Percentiles rank a stretch among this genome's conserved stretches.
Evolutionary conservation across 2,113 vertebrate genomes (phyloP).

Genomic region (Pogona vitticeps): DNA sequence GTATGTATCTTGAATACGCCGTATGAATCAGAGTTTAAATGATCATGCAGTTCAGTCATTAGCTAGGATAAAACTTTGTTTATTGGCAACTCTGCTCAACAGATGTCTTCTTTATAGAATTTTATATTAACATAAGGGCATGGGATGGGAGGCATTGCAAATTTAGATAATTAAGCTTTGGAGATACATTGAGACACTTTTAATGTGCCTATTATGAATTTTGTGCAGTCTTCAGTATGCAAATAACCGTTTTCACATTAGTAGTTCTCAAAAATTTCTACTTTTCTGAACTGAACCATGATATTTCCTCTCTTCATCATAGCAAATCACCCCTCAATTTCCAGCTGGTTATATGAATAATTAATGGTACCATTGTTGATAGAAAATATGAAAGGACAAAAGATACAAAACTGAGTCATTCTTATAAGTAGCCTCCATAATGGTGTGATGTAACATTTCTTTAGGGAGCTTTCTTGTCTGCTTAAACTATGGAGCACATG

Average conservation of each 20-base stretch:
- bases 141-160: conserved; percentile 1
- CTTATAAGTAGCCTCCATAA: conserved; percentile 12
- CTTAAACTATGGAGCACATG: conserved; percentile 57
- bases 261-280: conserved; percentile 7
- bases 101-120: background rate
- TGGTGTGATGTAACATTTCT: conserved; percentile 31
- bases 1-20: background rate
- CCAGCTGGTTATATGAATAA: conserved; percentile 3
- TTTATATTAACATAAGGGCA: background rate
- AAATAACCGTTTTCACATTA: background rate
- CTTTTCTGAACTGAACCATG: background rate
- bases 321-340: conserved; percentile 8
- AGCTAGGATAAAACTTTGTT: background rate
- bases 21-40: background rate
- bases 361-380: conserved; percentile 26
- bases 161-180: conserved; percentile 4
- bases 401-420: conserved; percentile 21
- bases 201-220: background rate
- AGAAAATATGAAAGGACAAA: conserved; percentile 8
- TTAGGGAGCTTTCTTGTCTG: conserved; percentile 36
- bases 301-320: background rate
- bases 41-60: background rate
- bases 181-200: background rate
- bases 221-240: background rate
- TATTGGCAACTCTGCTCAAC: background rate